Conservation (phyloP, 2,888 invertebrate species). For the Alcis repandata region DNA sequence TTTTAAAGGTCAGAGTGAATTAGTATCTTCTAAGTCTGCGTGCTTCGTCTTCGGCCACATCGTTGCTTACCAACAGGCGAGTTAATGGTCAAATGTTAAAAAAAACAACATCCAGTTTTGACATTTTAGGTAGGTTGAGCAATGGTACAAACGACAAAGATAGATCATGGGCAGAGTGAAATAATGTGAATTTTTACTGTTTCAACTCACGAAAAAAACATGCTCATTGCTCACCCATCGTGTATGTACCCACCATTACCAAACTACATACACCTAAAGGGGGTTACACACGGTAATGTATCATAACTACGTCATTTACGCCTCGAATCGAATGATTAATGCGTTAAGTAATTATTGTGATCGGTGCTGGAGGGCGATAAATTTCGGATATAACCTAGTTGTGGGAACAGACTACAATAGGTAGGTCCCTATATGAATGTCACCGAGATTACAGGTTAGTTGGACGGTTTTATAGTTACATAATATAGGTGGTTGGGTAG, state of each 20-base stretch:
- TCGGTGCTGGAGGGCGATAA: slow-evolving; percentile 42
- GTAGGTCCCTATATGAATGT: not conserved
- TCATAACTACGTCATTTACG: slow-evolving; percentile 60
- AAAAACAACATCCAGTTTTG: too few relatives aligned
- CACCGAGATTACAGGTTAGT: not conserved
- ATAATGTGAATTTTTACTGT: too few relatives aligned
- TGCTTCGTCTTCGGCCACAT: too few relatives aligned
- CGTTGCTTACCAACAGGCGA: too few relatives aligned
- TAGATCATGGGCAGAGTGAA: too few relatives aligned
- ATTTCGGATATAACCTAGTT: slow-evolving; percentile 25
- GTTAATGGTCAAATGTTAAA: too few relatives aligned
- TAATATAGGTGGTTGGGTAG: too few relatives aligned
- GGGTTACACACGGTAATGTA: slow-evolving; percentile 52
- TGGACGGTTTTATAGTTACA: not conserved
- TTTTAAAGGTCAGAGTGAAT: too few relatives aligned
- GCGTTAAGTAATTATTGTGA: slow-evolving; percentile 60
- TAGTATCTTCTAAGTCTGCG: too few relatives aligned
- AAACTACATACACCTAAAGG: slow-evolving; percentile 32
- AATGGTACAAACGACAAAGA: too few relatives aligned
- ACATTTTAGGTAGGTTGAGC: too few relatives aligned
- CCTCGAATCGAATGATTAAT: slow-evolving; percentile 63
- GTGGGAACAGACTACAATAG: slow-evolving; percentile 6
- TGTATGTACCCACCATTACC: slow-evolving; percentile 1
- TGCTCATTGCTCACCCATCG: not conserved
- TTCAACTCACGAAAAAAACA: too few relatives aligned